A percentile compares a stretch with the other conserved stretches of the same genome.
phyloP scores from a whole-genome alignment of 2,113 vertebrate genomes.

The Dicentrarchus labrax region DNA sequence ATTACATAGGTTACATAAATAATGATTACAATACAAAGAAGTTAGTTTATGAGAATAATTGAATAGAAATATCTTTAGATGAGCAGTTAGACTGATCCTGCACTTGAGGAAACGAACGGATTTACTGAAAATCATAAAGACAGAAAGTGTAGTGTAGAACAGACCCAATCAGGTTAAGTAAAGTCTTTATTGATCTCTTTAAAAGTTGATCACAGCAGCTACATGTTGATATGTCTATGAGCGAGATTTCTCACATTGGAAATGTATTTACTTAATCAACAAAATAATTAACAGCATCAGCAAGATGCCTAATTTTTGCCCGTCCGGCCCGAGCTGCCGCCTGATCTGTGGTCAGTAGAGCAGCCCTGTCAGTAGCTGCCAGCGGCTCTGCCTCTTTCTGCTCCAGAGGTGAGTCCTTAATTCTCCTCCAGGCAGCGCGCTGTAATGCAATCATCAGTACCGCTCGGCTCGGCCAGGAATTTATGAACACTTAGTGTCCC shows the following conservation, averaged over 20 bases:
- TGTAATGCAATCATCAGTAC: conserved; percentile 72
- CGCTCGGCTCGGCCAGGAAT: conserved; percentile 61
- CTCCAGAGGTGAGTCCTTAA: conserved; percentile 62
- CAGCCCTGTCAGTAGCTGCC: conserved; percentile 39
- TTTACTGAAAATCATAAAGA: background rate
- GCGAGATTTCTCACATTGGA: too few relatives aligned
- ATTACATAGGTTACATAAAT: background rate
- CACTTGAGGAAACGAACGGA: background rate
- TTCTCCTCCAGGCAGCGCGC: conserved; percentile 52
- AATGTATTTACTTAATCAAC: background rate
- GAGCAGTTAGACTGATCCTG: background rate
- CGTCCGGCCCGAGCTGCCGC: background rate
- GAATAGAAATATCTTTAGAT: too few relatives aligned
- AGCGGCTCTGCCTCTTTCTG: conserved; percentile 32
- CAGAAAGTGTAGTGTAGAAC: background rate
- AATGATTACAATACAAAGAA: background rate
- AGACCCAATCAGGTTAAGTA: background rate
- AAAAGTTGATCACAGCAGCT: background rate
- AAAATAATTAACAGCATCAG: background rate
- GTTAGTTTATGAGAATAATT: too few relatives aligned
- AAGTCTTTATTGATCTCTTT: background rate
- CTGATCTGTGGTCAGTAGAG: conserved; percentile 24
- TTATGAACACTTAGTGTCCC: conserved; percentile 75
- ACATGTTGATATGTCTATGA: background rate
- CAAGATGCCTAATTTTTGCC: background rate